phyloP scores from a whole-genome alignment of 2,113 vertebrate species.

The Phasianus colchicus region DNA sequence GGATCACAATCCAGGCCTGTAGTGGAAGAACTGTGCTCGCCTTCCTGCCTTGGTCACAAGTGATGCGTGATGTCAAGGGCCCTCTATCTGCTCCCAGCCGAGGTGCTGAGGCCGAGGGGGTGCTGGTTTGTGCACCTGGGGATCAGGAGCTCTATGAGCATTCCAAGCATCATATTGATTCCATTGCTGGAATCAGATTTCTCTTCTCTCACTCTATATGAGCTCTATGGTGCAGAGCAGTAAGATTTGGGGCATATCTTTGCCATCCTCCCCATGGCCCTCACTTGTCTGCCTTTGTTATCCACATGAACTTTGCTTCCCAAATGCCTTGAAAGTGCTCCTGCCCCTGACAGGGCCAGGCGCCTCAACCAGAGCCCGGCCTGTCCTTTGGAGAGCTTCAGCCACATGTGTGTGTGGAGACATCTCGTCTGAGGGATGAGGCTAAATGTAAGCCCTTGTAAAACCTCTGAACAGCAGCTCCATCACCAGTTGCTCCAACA shows the following conservation, averaged over 20 bases:
- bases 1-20: not conserved
- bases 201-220: not conserved
- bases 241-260: not conserved
- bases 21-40: not conserved
- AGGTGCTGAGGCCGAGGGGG: too few species aligned
- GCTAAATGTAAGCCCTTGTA: conserved; percentile 3
- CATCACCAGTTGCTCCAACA: not conserved
- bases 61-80: not conserved
- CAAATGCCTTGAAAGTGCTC: not conserved
- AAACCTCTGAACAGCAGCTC: not conserved
- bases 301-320: not conserved
- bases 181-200: not conserved
- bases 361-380: not conserved
- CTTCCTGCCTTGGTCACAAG: not conserved
- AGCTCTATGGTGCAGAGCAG: not conserved
- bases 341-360: fast-evolving
- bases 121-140: fast-evolving
- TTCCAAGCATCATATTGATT: fast-evolving
- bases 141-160: not conserved
- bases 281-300: not conserved
- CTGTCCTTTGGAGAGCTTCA: not conserved
- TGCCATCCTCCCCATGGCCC: not conserved
- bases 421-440: conserved; percentile 16
- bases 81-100: not conserved
- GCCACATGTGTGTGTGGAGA: not conserved